Conservation (phyloP, 2,113 vertebrate genomes). For the Daphoenositta chrysoptera region DNA sequence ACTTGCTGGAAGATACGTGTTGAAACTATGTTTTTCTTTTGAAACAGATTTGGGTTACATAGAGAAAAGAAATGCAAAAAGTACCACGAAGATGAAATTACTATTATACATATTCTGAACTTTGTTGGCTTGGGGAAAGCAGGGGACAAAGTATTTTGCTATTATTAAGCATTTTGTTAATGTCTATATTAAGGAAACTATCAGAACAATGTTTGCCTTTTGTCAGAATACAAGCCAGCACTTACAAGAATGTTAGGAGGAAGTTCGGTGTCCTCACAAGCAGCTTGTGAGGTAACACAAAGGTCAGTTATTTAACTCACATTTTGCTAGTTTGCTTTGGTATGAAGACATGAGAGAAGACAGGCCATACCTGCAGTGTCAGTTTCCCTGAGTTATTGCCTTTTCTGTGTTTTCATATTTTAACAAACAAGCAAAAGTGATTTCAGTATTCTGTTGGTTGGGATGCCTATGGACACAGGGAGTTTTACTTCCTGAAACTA, state of each 20-base stretch:
- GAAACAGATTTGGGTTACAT: neutral
- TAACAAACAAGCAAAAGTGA: neutral
- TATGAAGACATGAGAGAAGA: neutral
- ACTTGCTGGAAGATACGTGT: neutral
- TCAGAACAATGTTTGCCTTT: neutral
- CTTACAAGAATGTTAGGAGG: neutral
- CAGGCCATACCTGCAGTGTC: rapidly evolving
- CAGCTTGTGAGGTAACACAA: neutral
- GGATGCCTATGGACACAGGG: neutral
- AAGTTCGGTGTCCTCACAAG: neutral
- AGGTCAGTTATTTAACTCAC: neutral
- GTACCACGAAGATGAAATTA: neutral
- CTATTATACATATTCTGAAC: neutral
- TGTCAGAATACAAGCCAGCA: neutral
- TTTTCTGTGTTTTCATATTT: neutral
- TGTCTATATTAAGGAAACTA: neutral
- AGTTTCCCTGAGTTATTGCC: neutral
- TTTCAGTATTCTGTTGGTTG: neutral
- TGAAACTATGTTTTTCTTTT: neutral
- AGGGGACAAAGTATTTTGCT: neutral
- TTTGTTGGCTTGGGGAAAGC: neutral
- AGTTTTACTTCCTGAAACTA: neutral
- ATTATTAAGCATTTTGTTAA: neutral
- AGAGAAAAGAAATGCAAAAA: neutral
- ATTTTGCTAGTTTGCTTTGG: neutral